phyloP scores from a whole-genome alignment of 2,113 vertebrate species.

The Labeo catla region DNA sequence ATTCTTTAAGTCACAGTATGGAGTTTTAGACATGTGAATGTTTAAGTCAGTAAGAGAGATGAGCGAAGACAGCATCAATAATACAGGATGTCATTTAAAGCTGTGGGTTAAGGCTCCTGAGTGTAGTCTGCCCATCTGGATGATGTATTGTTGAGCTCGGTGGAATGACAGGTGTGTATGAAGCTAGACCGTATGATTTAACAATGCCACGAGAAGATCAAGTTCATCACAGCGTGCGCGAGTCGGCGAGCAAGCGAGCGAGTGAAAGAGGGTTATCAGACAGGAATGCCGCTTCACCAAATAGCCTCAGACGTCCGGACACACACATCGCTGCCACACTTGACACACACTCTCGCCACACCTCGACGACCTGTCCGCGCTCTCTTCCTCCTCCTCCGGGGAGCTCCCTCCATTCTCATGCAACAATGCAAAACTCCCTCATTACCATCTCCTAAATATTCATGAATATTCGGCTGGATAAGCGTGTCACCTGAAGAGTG shows the following conservation, averaged over 20 bases:
- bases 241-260: slow-evolving; percentile 39
- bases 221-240: slow-evolving; percentile 60
- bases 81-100: slow-evolving; percentile 77
- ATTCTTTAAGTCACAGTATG: slow-evolving; percentile 33
- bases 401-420: slow-evolving; percentile 92
- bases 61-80: slow-evolving; percentile 77
- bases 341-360: slow-evolving; percentile 66
- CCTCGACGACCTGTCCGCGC: slow-evolving; percentile 80
- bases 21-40: slow-evolving; percentile 26
- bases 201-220: slow-evolving; percentile 54
- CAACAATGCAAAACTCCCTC: slow-evolving; percentile 94
- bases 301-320: slow-evolving; percentile 47
- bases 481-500: slow-evolving; percentile 91
- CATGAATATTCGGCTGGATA: slow-evolving; percentile 95
- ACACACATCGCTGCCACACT: slow-evolving; percentile 43
- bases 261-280: slow-evolving; percentile 39
- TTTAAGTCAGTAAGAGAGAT: slow-evolving; percentile 58
- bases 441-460: slow-evolving; percentile 99
- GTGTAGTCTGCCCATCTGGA: slow-evolving; percentile 63
- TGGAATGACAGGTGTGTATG: slow-evolving; percentile 72
- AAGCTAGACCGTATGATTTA: slow-evolving; percentile 69
- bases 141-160: slow-evolving; percentile 63
- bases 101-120: slow-evolving; percentile 73
- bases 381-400: slow-evolving; percentile 67
- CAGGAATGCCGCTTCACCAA: slow-evolving; percentile 35